A percentile compares a stretch with the other conserved stretches of the same genome.
Conservation (phyloP, 2,888 invertebrate genomes). For the Steinernema carpocapsae region DNA sequence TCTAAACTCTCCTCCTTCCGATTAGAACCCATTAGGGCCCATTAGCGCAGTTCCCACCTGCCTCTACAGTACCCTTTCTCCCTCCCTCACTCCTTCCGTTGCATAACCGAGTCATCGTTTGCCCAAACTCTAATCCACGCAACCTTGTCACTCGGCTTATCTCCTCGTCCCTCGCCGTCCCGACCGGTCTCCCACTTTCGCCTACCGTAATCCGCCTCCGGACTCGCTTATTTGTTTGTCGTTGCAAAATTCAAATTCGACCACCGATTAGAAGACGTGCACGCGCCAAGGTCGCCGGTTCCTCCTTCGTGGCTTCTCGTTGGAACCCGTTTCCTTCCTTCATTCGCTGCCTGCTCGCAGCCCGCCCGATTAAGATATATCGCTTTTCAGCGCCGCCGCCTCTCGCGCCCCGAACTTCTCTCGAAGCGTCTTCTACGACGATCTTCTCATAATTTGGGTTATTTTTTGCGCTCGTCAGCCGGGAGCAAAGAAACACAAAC, state of each 20-base stretch:
- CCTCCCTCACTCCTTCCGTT: not conserved
- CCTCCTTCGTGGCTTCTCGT: not conserved
- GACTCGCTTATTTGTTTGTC: too few relatives aligned
- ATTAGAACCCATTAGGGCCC: constrained; percentile 31
- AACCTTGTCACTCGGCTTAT: constrained; percentile 19
- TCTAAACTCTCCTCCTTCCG: constrained; percentile 31
- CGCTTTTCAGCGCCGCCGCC: constrained; percentile 25
- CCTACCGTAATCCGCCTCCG: not conserved
- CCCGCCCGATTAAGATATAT: constrained; percentile 29
- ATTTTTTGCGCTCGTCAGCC: constrained; percentile 21
- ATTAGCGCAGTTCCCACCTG: constrained; percentile 31
- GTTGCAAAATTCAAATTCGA: constrained; percentile 7
- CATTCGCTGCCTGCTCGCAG: not conserved
- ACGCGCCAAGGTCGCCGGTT: constrained; percentile 26
- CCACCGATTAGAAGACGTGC: not conserved
- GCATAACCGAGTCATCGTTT: constrained; percentile 20
- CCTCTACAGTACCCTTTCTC: constrained; percentile 1
- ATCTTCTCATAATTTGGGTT: constrained; percentile 30
- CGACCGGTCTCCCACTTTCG: constrained; percentile 11
- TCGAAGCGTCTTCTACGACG: not conserved
- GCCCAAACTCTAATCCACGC: constrained; percentile 12
- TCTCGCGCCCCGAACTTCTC: not conserved
- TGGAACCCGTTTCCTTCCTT: constrained; percentile 30
- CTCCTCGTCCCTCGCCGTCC: not conserved
- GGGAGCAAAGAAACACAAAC: constrained; percentile 23